Evolutionary conservation across 2,888 invertebrate genomes (phyloP).

Genomic region (Acutogordius australiensis): DNA sequence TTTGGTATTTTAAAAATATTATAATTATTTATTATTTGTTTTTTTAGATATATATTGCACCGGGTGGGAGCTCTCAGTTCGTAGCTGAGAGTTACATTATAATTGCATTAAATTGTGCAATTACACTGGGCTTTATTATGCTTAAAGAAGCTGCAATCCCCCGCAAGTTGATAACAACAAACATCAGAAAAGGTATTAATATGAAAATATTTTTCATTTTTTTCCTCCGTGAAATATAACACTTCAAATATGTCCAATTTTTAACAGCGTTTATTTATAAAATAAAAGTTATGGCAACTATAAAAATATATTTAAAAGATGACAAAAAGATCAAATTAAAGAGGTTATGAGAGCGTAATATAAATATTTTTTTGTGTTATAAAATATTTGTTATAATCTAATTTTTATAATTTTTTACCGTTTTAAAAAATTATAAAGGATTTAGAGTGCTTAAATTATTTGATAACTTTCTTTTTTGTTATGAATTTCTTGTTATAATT

Average conservation of each 20-base stretch:
- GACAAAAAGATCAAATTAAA: not conserved
- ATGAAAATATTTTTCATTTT: not conserved
- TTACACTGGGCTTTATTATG: not conserved
- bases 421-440: too few species aligned
- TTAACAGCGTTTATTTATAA: not conserved
- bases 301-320: not conserved
- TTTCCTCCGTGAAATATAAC: too few species aligned
- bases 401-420: too few species aligned
- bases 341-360: not conserved
- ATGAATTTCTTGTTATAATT: not conserved
- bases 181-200: not conserved
- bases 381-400: too few species aligned
- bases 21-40: too few species aligned
- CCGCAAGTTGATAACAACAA: not conserved
- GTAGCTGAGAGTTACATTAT: slow-evolving; percentile 1
- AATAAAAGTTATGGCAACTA: not conserved
- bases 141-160: not conserved
- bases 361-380: not conserved
- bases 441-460: too few species aligned
- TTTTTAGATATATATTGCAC: slow-evolving; percentile 8
- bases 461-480: not conserved
- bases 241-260: too few species aligned
- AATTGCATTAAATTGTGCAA: not conserved
- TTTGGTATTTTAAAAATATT: too few species aligned
- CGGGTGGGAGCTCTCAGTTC: slow-evolving; percentile 1